Conservation (phyloP, 2,888 invertebrate genomes). For the Ophraella communa region DNA sequence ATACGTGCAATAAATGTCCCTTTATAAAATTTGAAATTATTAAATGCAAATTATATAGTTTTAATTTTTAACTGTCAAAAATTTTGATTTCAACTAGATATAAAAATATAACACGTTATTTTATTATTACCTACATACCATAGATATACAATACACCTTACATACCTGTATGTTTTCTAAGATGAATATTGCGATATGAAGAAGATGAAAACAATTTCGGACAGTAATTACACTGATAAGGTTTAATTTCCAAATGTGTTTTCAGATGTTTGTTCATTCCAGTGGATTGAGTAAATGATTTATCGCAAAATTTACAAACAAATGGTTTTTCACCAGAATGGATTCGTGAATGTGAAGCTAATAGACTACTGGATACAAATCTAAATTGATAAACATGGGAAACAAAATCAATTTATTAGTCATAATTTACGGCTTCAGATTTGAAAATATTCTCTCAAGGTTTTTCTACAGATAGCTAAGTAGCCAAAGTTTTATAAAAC, state of each 20-base stretch:
- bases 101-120: no score
- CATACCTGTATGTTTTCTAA: slow-evolving; percentile 38
- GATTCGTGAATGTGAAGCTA: slow-evolving; percentile 47
- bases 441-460: no score
- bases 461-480: no score
- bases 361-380: slow-evolving; percentile 49
- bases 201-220: slow-evolving; percentile 46
- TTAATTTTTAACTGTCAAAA: no score
- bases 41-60: no score
- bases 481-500: no score
- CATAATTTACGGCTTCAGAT: not conserved
- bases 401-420: not conserved
- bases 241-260: slow-evolving; percentile 44
- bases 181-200: slow-evolving; percentile 50
- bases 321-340: slow-evolving; percentile 51
- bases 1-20: no score
- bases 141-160: slow-evolving; percentile 9
- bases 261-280: slow-evolving; percentile 46
- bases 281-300: slow-evolving; percentile 47
- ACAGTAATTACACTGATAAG: slow-evolving; percentile 47
- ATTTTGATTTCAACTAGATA: no score
- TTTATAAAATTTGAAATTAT: no score
- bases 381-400: slow-evolving; percentile 35
- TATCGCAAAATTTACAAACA: slow-evolving; percentile 47
- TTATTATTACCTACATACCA: no score